Evolutionary conservation across 2,797 vertebrate species (phyloP).

Genomic region (Xyrichtys novacula): DNA sequence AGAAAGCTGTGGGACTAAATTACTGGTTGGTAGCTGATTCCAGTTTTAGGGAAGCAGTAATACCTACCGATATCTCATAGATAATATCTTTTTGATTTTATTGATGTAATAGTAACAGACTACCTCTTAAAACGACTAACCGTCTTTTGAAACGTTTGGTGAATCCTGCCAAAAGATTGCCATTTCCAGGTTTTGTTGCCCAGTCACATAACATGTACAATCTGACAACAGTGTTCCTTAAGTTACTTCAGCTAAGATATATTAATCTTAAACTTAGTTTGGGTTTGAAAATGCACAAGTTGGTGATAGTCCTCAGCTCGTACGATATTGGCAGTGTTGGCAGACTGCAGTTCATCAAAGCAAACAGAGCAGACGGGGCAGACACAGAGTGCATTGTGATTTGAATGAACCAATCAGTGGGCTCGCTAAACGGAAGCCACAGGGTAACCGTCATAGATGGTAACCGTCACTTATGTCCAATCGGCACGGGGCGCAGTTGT

Average conservation of each 20-base stretch:
- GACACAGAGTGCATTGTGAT: conserved; percentile 52
- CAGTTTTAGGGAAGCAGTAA: background rate
- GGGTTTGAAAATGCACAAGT: too few relatives aligned
- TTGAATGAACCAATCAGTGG: conserved; percentile 84
- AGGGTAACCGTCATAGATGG: background rate
- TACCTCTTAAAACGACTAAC: too few relatives aligned
- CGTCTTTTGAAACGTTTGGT: too few relatives aligned
- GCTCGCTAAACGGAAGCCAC: conserved; percentile 16
- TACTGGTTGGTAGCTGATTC: background rate
- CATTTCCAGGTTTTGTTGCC: too few relatives aligned
- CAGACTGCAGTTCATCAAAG: background rate
- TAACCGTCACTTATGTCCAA: conserved; percentile 72
- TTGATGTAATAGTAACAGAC: too few relatives aligned
- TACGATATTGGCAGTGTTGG: conserved; percentile 29
- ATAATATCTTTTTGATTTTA: too few relatives aligned
- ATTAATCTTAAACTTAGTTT: too few relatives aligned
- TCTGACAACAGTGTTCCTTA: too few relatives aligned
- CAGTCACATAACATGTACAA: too few relatives aligned
- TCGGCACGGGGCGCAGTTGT: conserved; percentile 59
- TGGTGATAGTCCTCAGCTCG: background rate
- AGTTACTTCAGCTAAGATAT: too few relatives aligned
- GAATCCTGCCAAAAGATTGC: too few relatives aligned
- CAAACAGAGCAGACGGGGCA: background rate
- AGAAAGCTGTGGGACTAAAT: background rate
- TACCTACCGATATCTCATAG: background rate